Conservation (phyloP, 2,888 invertebrate species). For the Cephus sareptanus region DNA sequence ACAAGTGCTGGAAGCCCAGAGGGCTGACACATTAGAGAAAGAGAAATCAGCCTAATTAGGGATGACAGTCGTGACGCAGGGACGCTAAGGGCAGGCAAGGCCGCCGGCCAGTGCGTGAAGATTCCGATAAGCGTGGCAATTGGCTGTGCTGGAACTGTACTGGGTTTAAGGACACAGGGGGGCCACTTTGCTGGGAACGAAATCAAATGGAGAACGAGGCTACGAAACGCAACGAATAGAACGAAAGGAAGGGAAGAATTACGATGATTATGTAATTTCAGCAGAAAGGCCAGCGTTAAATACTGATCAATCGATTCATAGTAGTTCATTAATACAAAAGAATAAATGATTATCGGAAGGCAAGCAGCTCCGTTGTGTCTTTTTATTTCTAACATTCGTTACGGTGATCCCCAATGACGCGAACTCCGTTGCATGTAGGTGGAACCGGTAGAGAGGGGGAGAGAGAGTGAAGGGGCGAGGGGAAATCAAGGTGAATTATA, state of each 20-base stretch:
- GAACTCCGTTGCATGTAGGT: too few relatives aligned
- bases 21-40: not conserved
- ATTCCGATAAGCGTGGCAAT: not conserved
- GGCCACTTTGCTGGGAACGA: too few relatives aligned
- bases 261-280: too few relatives aligned
- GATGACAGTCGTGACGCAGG: not conserved
- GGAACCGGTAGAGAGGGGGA: not conserved
- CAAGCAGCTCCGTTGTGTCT: too few relatives aligned
- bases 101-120: too few relatives aligned
- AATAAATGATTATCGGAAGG: too few relatives aligned
- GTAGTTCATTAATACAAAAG: too few relatives aligned
- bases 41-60: not conserved
- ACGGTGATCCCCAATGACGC: too few relatives aligned
- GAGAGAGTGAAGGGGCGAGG: not conserved
- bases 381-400: too few relatives aligned
- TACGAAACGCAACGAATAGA: not conserved
- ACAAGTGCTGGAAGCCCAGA: not conserved
- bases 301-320: too few relatives aligned
- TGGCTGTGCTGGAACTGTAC: not conserved
- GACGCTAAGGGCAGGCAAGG: too few relatives aligned
- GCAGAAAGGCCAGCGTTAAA: too few relatives aligned
- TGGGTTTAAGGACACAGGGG: not conserved
- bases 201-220: not conserved
- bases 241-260: not conserved
- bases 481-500: not conserved